Percentiles rank a stretch among this genome's conserved stretches.
phyloP scores from a whole-genome alignment of 2,797 vertebrate species.

The Rhincodon typus region DNA sequence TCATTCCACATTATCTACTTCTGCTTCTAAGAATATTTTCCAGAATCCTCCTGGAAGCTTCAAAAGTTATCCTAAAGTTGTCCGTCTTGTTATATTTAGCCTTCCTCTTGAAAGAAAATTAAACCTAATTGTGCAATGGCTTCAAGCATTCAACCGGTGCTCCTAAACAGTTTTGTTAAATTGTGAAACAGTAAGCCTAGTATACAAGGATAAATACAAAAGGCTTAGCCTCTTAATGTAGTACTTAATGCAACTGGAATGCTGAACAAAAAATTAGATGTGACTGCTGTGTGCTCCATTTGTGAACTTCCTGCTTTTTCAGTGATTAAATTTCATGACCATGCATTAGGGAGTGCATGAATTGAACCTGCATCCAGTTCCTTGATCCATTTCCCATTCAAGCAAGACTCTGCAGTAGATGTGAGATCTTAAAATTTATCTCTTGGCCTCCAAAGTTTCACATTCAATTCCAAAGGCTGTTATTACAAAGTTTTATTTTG shows the following conservation, averaged over 20 bases:
- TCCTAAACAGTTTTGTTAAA: not conserved
- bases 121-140: not conserved
- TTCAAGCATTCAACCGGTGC: too few relatives aligned
- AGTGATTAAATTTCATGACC: not conserved
- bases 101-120: not conserved
- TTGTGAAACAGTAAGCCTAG: not conserved
- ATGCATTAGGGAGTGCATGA: not conserved
- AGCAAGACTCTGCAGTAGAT: not conserved
- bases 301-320: not conserved
- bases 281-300: not conserved
- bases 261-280: not conserved
- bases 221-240: too few relatives aligned
- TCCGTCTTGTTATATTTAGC: not conserved
- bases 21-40: not conserved
- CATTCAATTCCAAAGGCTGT: not conserved
- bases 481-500: not conserved
- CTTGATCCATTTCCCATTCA: not conserved
- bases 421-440: not conserved
- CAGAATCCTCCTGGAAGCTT: not conserved
- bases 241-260: not conserved
- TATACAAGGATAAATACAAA: not conserved
- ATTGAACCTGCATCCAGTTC: not conserved
- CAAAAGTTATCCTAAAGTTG: constrained; percentile 2
- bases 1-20: not conserved
- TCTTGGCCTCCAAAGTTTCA: not conserved